A percentile compares a stretch with the other conserved stretches of the same genome.
Evolutionary conservation across 2,888 invertebrate species (phyloP).

Genomic region (Patella caerulea): DNA sequence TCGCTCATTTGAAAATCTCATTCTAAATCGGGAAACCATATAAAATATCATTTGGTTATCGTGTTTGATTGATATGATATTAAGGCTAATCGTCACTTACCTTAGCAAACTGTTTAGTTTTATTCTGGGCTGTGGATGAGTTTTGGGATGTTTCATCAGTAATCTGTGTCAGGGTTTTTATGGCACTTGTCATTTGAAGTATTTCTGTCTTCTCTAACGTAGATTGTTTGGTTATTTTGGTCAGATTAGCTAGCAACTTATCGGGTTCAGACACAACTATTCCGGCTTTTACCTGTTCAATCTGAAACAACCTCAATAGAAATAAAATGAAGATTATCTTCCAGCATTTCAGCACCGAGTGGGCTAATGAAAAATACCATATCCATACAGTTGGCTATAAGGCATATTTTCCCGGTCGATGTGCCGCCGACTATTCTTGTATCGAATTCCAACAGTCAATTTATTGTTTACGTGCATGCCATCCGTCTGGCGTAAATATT

Average conservation of each 20-base stretch:
- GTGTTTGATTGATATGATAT: too few relatives aligned
- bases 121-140: too few relatives aligned
- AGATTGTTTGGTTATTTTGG: not conserved
- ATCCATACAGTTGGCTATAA: too few relatives aligned
- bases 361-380: not conserved
- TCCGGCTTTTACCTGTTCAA: not conserved
- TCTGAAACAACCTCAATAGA: not conserved
- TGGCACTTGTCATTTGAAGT: not conserved
- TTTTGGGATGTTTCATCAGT: too few relatives aligned
- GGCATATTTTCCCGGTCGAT: not conserved
- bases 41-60: too few relatives aligned
- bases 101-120: too few relatives aligned
- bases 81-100: too few relatives aligned
- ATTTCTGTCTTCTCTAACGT: not conserved
- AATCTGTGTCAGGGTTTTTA: not conserved
- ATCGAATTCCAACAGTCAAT: not conserved
- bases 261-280: not conserved
- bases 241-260: not conserved
- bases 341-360: not conserved
- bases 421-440: not conserved
- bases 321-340: not conserved
- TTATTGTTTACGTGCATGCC: too few relatives aligned
- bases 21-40: too few relatives aligned
- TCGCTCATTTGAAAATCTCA: too few relatives aligned
- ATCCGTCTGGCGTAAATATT: too few relatives aligned